Percentiles rank a stretch among this genome's conserved stretches.
phyloP scores from a whole-genome alignment of 2,888 invertebrate genomes.

The Volucella inflata region DNA sequence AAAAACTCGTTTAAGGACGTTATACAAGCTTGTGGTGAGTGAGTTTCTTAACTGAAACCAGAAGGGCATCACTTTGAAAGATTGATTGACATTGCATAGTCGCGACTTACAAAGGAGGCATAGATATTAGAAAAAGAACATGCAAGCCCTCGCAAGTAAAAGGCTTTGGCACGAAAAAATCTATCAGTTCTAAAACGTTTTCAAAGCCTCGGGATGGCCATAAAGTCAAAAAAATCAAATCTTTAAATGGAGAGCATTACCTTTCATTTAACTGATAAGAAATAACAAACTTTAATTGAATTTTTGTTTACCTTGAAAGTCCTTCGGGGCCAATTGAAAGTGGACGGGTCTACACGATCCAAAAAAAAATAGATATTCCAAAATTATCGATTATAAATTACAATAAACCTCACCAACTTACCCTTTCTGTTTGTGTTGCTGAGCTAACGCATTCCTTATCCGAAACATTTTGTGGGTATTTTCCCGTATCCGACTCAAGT shows the following conservation, averaged over 20 bases:
- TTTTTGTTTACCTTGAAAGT: conserved; percentile 82
- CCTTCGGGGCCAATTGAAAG: conserved; percentile 83
- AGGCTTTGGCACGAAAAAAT: too few species aligned
- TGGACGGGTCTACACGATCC: conserved; percentile 82
- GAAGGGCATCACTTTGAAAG: too few species aligned
- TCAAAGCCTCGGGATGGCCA: too few species aligned
- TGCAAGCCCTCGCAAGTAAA: too few species aligned
- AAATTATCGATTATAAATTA: not conserved
- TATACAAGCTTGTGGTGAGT: too few species aligned
- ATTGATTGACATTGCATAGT: too few species aligned
- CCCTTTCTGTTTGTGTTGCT: conserved; percentile 94
- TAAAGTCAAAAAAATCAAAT: too few species aligned
- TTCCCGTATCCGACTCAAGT: conserved; percentile 82
- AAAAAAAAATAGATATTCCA: conserved; percentile 33
- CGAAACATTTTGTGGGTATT: conserved; percentile 83
- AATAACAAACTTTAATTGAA: not conserved
- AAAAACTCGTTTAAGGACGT: too few species aligned
- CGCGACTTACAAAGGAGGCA: too few species aligned
- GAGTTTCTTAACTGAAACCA: too few species aligned
- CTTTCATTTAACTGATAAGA: not conserved
- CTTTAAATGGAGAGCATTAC: conserved; percentile 9
- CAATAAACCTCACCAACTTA: conserved; percentile 81
- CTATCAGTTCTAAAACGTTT: too few species aligned
- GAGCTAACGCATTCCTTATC: conserved; percentile 88
- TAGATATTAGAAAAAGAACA: too few species aligned